Conservation (phyloP, 1,140 invertebrate species). For the Acyrthosiphon pisum region DNA sequence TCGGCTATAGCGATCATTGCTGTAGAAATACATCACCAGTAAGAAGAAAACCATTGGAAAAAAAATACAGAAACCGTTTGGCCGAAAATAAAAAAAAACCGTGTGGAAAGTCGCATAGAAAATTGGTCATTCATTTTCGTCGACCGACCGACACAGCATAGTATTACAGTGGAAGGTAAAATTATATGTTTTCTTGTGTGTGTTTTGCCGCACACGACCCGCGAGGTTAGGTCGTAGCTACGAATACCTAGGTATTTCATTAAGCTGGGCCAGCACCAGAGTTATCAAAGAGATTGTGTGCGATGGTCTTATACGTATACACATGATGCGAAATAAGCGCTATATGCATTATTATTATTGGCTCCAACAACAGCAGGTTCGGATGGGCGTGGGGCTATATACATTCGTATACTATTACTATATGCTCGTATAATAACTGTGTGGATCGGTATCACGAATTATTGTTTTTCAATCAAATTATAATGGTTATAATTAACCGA, state of each 20-base stretch:
- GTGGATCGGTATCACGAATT: not conserved
- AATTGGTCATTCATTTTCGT: not conserved
- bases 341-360: not conserved
- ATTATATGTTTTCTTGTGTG: not conserved
- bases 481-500: not conserved
- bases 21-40: not conserved
- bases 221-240: not conserved
- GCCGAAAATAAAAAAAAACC: not conserved
- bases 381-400: not conserved
- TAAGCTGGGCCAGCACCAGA: not conserved
- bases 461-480: not conserved
- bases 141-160: too few species aligned
- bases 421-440: not conserved
- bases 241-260: too few species aligned
- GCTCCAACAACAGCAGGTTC: not conserved
- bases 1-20: not conserved
- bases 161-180: too few species aligned
- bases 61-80: not conserved
- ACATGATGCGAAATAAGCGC: not conserved
- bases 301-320: not conserved
- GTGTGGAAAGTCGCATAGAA: not conserved
- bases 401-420: not conserved
- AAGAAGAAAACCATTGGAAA: not conserved
- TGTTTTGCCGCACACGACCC: not conserved
- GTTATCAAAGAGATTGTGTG: not conserved